Conservation (phyloP, 2,888 invertebrate genomes). For the Gymnosoma rotundatum region DNA sequence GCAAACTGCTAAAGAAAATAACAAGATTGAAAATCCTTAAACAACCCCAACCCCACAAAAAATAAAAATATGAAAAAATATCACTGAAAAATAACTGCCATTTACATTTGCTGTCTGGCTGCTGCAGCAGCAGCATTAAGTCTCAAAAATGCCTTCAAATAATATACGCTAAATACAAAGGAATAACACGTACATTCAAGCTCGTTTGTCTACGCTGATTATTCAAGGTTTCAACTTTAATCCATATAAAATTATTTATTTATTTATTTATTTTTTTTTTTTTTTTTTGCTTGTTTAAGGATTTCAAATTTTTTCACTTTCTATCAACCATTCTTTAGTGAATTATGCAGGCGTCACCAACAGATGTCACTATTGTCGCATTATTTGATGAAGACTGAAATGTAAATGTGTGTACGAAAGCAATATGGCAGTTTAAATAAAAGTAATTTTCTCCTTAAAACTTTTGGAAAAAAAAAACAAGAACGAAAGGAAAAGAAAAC, state of each 20-base stretch:
- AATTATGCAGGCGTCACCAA: conserved; percentile 64
- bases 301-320: conserved; percentile 40
- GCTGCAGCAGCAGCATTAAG: conserved; percentile 12
- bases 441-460: conserved; percentile 1
- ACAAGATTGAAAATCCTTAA: conserved; percentile 13
- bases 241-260: conserved; percentile 50
- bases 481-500: not conserved
- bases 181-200: not conserved
- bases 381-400: conserved; percentile 64
- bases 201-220: conserved; percentile 18
- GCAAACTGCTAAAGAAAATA: conserved; percentile 1
- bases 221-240: conserved; percentile 58
- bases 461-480: not conserved
- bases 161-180: not conserved
- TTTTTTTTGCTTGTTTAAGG: conserved; percentile 17
- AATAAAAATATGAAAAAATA: conserved; percentile 13
- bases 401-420: conserved; percentile 31
- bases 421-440: not conserved
- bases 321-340: conserved; percentile 35
- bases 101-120: conserved; percentile 42
- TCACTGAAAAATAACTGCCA: conserved; percentile 36
- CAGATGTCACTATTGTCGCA: conserved; percentile 65
- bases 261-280: conserved; percentile 33
- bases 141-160: not conserved
- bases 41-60: not conserved